Evolutionary conservation across 2,113 vertebrate species (phyloP).

Genomic region (Fulica atra): DNA sequence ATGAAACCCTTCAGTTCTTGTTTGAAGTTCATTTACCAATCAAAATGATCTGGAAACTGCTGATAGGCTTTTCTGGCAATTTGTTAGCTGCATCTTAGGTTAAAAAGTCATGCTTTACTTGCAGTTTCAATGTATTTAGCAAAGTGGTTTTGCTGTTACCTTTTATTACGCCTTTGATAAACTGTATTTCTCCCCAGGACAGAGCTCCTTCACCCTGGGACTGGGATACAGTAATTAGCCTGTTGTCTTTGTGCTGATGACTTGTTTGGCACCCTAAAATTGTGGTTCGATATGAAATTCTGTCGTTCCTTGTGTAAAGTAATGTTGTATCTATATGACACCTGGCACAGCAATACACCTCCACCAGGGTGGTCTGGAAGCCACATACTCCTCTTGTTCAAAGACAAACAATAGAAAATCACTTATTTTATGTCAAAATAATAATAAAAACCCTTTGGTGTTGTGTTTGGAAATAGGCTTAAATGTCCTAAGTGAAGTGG

Average conservation of each 20-base stretch:
- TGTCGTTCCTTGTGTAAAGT: background rate
- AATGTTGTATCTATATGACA: rapidly evolving
- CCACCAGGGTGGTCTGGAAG: background rate
- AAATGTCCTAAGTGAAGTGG: background rate
- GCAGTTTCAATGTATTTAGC: background rate
- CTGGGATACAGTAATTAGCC: background rate
- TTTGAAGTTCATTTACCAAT: background rate
- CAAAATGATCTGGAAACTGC: background rate
- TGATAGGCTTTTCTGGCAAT: background rate
- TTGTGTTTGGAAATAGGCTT: background rate
- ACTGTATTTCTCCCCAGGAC: background rate
- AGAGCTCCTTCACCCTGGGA: background rate
- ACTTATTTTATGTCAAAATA: background rate
- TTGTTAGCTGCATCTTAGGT: background rate
- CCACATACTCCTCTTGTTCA: rapidly evolving
- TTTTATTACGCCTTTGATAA: background rate
- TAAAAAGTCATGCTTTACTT: background rate
- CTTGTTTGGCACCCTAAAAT: background rate
- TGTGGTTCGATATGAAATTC: background rate
- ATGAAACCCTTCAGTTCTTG: background rate
- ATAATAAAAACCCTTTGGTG: background rate
- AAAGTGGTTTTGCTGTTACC: background rate
- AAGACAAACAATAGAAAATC: background rate
- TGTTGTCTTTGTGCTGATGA: background rate
- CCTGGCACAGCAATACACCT: background rate